Conservation (phyloP, 2,888 invertebrate species). For the Nebria salina region DNA sequence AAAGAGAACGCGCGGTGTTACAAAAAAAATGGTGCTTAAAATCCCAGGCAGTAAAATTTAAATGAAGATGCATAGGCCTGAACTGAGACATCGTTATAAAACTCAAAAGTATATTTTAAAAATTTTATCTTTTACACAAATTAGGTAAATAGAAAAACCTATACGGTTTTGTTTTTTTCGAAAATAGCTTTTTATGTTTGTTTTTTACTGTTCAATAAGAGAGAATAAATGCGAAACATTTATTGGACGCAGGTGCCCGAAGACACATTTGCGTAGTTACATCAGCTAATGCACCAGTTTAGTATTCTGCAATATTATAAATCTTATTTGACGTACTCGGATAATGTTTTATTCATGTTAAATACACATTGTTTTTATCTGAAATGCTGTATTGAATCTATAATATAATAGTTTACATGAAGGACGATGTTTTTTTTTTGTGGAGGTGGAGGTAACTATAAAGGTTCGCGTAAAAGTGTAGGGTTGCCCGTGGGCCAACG, state of each 20-base stretch:
- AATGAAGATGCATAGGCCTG: neutral
- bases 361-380: too few relatives aligned
- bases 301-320: neutral
- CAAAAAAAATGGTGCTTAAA: neutral
- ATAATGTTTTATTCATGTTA: neutral
- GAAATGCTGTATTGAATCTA: too few relatives aligned
- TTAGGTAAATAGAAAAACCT: too few relatives aligned
- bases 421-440: constrained; percentile 28
- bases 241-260: neutral
- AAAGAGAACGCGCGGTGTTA: neutral
- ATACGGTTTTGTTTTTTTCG: too few relatives aligned
- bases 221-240: neutral
- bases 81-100: too few relatives aligned
- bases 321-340: neutral
- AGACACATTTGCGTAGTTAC: neutral
- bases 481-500: neutral
- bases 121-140: too few relatives aligned
- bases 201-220: too few relatives aligned
- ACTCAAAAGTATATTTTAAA: too few relatives aligned
- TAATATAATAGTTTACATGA: too few relatives aligned
- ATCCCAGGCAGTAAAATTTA: neutral
- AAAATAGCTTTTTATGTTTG: too few relatives aligned
- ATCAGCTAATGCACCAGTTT: neutral
- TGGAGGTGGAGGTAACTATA: constrained; percentile 6
- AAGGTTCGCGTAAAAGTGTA: neutral